Conservation (phyloP, 2,797 vertebrate genomes). For the Argentina silus region DNA sequence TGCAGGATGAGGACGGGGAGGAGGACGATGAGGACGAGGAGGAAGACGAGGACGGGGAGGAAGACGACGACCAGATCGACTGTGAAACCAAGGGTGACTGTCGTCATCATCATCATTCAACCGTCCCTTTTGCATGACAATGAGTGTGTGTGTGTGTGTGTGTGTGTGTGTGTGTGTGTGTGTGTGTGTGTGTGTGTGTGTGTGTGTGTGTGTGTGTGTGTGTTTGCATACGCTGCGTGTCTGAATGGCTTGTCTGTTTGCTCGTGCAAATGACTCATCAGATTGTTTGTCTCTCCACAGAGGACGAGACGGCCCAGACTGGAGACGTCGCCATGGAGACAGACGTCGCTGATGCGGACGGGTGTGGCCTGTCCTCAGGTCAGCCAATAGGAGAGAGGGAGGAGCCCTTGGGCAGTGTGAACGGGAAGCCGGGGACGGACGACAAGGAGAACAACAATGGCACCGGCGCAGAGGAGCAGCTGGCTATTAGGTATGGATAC, state of each 20-base stretch:
- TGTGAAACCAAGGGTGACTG: slow-evolving; percentile 67
- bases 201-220: neutral
- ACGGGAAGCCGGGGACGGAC: slow-evolving; percentile 68
- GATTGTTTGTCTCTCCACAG: slow-evolving; percentile 7
- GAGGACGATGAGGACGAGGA: slow-evolving; percentile 55
- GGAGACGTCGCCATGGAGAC: slow-evolving; percentile 41
- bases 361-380: slow-evolving; percentile 36
- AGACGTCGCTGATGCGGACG: slow-evolving; percentile 35
- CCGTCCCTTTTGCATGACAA: neutral
- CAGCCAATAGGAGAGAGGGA: slow-evolving; percentile 43
- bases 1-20: slow-evolving; percentile 48
- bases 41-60: slow-evolving; percentile 60
- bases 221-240: slow-evolving; percentile 26
- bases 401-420: slow-evolving; percentile 64
- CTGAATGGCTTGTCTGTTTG: slow-evolving; percentile 7
- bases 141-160: neutral
- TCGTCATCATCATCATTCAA: neutral
- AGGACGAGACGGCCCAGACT: slow-evolving; percentile 17
- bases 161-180: neutral
- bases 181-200: neutral
- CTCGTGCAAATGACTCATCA: slow-evolving; percentile 4
- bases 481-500: slow-evolving; percentile 78
- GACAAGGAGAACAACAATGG: slow-evolving; percentile 75
- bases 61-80: slow-evolving; percentile 57
- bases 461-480: slow-evolving; percentile 62